These are phyloP conservation scores for Amia ocellicauda DNA, from an alignment of 2,113 vertebrate genomes.

Conservation along the genomic window DNA sequence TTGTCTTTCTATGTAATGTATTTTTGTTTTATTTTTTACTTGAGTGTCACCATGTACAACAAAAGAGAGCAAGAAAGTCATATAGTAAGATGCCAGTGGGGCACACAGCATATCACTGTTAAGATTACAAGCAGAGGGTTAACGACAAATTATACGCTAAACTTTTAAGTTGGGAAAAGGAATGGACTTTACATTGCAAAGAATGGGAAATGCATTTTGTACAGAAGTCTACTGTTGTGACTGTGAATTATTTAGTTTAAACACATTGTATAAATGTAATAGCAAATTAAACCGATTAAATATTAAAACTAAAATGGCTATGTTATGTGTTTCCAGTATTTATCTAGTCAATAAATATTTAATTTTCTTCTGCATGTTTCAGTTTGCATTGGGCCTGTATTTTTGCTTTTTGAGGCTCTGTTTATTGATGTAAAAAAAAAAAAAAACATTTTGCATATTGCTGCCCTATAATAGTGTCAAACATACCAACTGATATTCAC, in stretches of 20 bases:
- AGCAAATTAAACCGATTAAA: conserved; percentile 45
- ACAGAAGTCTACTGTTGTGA: conserved; percentile 58
- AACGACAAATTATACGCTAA: conserved; percentile 24
- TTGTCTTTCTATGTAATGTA: conserved; percentile 28
- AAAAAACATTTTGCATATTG: conserved; percentile 55
- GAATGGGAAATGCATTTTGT: conserved; percentile 47
- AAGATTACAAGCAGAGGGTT: conserved; percentile 22
- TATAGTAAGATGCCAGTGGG: conserved; percentile 18
- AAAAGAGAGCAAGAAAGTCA: conserved; percentile 19
- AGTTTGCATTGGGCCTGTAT: background rate
- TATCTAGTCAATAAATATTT: conserved; percentile 21
- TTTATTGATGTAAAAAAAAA: too few species aligned
- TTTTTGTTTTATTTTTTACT: conserved; percentile 26
- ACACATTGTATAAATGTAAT: conserved; percentile 69
- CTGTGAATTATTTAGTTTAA: conserved; percentile 49
- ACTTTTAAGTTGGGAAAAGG: conserved; percentile 30
- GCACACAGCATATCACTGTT: conserved; percentile 33
- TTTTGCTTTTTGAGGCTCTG: background rate
- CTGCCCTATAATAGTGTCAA: conserved; percentile 61
- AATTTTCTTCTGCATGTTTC: conserved; percentile 14
- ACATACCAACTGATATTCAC: too few species aligned
- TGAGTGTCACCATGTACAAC: conserved; percentile 26
- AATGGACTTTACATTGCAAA: conserved; percentile 36
- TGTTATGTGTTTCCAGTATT: conserved; percentile 36
- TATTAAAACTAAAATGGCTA: conserved; percentile 63